These are phyloP conservation scores for Nycticebus coucang DNA, from an alignment of 2,113 vertebrate species.

Conservation along the genomic window DNA sequence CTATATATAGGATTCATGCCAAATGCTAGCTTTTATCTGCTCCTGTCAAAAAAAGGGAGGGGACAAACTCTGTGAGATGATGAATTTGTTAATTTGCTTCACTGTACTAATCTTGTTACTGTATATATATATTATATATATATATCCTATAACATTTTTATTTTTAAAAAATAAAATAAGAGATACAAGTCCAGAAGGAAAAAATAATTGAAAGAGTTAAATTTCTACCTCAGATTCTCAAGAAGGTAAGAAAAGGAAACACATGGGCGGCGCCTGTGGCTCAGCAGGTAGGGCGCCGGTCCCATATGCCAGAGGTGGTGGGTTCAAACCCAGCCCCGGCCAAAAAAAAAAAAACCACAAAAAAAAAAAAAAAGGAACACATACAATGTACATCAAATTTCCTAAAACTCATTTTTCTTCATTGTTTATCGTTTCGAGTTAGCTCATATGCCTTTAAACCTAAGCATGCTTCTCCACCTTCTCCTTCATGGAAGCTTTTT, in stretches of 20 bases:
- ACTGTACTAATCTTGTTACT: background rate
- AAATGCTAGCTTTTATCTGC: background rate
- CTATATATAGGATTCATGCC: background rate
- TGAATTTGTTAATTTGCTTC: background rate
- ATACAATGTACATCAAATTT: background rate
- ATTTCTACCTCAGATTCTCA: background rate
- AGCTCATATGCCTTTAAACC: background rate
- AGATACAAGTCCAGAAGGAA: background rate
- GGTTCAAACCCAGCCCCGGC: too few species aligned
- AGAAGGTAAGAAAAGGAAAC: background rate
- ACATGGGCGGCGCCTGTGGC: too few species aligned
- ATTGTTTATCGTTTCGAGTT: background rate
- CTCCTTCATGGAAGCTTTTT: background rate
- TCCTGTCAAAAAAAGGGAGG: background rate
- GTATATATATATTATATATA: background rate
- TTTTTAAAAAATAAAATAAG: background rate
- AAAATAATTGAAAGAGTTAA: background rate
- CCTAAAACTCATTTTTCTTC: background rate
- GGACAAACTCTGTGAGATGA: background rate
- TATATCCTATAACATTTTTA: background rate
- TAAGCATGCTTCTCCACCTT: background rate
- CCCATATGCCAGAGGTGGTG: too few species aligned
- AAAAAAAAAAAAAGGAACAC: too few species aligned
- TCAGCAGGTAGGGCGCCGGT: too few species aligned
- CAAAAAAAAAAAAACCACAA: too few species aligned